Evolutionary conservation across 2,888 invertebrate genomes (phyloP).

Genomic region (Volucella inflata): DNA sequence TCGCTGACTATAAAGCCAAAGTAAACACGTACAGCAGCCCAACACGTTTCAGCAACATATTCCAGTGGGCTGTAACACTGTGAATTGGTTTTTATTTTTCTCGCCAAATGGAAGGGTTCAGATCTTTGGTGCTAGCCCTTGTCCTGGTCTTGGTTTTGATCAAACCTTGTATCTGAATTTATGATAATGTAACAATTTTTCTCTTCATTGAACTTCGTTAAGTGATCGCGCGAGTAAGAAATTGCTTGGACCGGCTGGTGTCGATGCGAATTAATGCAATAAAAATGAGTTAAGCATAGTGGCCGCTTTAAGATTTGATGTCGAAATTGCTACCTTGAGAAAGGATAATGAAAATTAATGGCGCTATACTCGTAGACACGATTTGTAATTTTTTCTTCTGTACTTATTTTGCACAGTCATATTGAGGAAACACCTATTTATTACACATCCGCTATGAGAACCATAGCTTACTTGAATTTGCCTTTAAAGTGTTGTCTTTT

Average conservation of each 20-base stretch:
- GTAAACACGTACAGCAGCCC: conserved; percentile 26
- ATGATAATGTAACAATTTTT: conserved; percentile 43
- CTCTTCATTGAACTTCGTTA: conserved; percentile 37
- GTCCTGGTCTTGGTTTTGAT: conserved; percentile 21
- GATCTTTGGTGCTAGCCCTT: too few relatives aligned
- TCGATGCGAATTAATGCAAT: conserved; percentile 55
- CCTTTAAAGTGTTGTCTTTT: conserved; percentile 3
- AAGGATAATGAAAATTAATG: conserved; percentile 54
- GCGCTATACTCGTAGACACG: conserved; percentile 42
- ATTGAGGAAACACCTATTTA: background rate
- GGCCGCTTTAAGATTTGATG: conserved; percentile 28
- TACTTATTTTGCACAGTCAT: background rate
- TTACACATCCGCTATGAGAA: background rate
- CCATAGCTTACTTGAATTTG: background rate
- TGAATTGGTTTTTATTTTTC: conserved; percentile 16
- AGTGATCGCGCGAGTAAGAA: conserved; percentile 16
- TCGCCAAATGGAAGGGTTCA: conserved; percentile 4
- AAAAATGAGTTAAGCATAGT: conserved; percentile 53
- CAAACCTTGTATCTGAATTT: conserved; percentile 40
- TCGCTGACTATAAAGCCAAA: too few relatives aligned
- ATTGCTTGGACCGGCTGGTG: conserved; percentile 27
- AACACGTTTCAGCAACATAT: conserved; percentile 34
- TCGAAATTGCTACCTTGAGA: conserved; percentile 48
- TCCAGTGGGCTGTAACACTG: conserved; percentile 30
- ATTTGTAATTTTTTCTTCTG: conserved; percentile 28